Conservation (phyloP, 1,140 invertebrate species). For the Dermatophagoides farinae region DNA sequence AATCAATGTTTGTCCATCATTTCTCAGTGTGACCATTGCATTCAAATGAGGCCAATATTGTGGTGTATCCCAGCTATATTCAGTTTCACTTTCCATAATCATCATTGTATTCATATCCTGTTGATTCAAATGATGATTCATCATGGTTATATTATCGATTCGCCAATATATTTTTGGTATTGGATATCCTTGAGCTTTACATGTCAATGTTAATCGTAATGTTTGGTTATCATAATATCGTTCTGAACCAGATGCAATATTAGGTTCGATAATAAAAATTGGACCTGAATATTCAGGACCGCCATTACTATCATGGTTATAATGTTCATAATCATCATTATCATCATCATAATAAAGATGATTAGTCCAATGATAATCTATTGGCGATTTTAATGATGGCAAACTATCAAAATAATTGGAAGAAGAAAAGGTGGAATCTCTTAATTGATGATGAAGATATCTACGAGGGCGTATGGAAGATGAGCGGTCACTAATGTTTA, state of each 20-base stretch:
- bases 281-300: background rate
- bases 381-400: too few species aligned
- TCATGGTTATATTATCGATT: background rate
- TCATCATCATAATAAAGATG: too few species aligned
- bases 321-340: too few species aligned
- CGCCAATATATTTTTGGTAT: background rate
- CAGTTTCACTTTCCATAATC: background rate
- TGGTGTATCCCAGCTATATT: background rate
- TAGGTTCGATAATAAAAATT: background rate
- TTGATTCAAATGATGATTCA: background rate
- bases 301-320: background rate
- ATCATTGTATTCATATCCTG: background rate
- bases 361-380: too few species aligned
- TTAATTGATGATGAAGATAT: too few species aligned
- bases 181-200: conserved; percentile 2
- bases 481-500: too few species aligned
- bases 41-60: background rate
- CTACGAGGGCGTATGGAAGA: too few species aligned
- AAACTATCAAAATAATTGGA: too few species aligned
- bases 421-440: too few species aligned
- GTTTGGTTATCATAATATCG: background rate
- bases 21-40: background rate
- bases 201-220: background rate
- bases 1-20: conserved; percentile 3
- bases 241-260: background rate